Conservation (phyloP, 2,888 invertebrate species). For the Archips xylosteana region DNA sequence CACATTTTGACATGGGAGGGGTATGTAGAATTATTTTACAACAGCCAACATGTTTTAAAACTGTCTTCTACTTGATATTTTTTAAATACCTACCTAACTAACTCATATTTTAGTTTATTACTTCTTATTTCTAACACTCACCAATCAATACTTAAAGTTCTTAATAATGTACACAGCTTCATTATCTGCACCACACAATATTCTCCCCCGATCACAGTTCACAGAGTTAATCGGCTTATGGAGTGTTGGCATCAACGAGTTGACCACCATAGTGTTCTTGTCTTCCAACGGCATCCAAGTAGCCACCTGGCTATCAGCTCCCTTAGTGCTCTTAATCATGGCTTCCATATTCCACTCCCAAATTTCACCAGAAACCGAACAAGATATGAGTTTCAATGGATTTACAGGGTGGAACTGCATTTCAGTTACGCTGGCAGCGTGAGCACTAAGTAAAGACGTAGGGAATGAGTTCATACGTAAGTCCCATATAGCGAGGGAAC, state of each 20-base stretch:
- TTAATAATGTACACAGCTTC: slow-evolving; percentile 94
- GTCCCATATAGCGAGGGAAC: slow-evolving; percentile 96
- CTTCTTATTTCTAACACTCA: slow-evolving; percentile 8
- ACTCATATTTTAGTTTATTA: background rate
- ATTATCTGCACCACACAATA: slow-evolving; percentile 94
- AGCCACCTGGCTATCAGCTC: slow-evolving; percentile 71
- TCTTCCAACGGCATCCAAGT: slow-evolving; percentile 90
- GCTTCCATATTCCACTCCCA: slow-evolving; percentile 95
- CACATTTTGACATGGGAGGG: too few relatives aligned
- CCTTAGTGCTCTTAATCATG: slow-evolving; percentile 71
- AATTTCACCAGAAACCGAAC: slow-evolving; percentile 92
- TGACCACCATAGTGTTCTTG: slow-evolving; percentile 89
- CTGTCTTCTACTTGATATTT: too few relatives aligned
- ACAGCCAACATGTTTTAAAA: too few relatives aligned
- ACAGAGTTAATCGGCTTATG: slow-evolving; percentile 93
- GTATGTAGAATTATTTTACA: too few relatives aligned
- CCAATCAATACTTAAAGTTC: slow-evolving; percentile 82
- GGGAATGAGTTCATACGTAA: slow-evolving; percentile 93
- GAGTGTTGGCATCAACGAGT: slow-evolving; percentile 90
- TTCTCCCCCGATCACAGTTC: slow-evolving; percentile 90
- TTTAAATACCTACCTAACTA: too few relatives aligned
- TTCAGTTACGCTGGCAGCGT: slow-evolving; percentile 91
- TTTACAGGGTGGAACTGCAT: slow-evolving; percentile 94
- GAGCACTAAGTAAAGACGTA: slow-evolving; percentile 92
- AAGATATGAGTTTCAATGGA: slow-evolving; percentile 93